Percentiles rank a stretch among this genome's conserved stretches.
These are phyloP conservation scores for Mustelus asterias DNA, from an alignment of 2,113 vertebrate genomes.

Conservation along the genomic window DNA sequence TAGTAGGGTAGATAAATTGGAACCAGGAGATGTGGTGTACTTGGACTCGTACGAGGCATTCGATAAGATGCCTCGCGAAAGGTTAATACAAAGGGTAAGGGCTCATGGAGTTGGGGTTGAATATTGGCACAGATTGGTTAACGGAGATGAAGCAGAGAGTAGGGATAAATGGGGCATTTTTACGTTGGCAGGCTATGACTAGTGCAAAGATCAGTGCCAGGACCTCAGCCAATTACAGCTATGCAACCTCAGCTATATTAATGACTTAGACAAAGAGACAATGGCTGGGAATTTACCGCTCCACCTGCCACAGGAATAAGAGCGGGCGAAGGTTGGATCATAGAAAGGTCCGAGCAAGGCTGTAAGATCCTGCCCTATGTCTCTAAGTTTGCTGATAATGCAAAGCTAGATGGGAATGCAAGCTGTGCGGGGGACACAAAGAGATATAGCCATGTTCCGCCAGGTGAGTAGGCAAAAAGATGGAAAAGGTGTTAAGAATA, in stretches of 20 bases:
- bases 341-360: too few species aligned
- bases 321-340: too few species aligned
- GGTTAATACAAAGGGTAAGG: too few species aligned
- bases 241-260: neutral
- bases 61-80: too few species aligned
- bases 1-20: too few species aligned
- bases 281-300: too few species aligned
- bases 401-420: neutral
- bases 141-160: neutral
- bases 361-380: neutral
- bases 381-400: neutral
- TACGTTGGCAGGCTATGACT: neutral
- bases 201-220: neutral
- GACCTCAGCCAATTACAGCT: neutral
- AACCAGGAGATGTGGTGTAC: too few species aligned
- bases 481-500: neutral
- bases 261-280: neutral
- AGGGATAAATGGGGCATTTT: neutral
- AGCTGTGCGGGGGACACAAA: neutral
- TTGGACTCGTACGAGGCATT: too few species aligned
- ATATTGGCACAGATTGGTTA: neutral
- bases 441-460: neutral
- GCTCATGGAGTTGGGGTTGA: neutral
- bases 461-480: neutral
- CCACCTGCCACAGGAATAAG: too few species aligned